A percentile compares a stretch with the other conserved stretches of the same genome.
phyloP scores from a whole-genome alignment of 2,888 invertebrate species.

The Acrocyrtus sp. region DNA sequence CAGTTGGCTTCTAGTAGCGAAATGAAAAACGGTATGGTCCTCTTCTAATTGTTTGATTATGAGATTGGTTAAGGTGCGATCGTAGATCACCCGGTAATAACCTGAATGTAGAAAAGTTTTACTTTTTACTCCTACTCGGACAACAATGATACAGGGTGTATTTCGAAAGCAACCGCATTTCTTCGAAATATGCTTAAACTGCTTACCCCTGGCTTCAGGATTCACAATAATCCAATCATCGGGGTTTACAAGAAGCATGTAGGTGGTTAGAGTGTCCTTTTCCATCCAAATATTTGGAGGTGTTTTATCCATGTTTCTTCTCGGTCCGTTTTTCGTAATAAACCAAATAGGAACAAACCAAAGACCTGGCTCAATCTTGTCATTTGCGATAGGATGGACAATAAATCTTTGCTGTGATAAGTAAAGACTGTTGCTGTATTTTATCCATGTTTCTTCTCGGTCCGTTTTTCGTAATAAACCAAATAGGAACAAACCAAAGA shows the following conservation, averaged over 20 bases:
- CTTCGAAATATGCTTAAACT: not conserved
- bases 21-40: constrained; percentile 5
- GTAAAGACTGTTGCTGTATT: constrained; percentile 23
- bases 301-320: not conserved
- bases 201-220: constrained; percentile 47
- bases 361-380: constrained; percentile 25
- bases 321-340: constrained; percentile 4
- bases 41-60: constrained; percentile 11
- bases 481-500: constrained; percentile 49
- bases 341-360: constrained; percentile 52
- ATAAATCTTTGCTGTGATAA: constrained; percentile 38
- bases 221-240: constrained; percentile 33
- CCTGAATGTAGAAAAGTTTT: constrained; percentile 11
- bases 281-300: not conserved
- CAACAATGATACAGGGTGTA: not conserved
- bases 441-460: too few species aligned
- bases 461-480: constrained; percentile 34
- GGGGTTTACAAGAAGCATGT: not conserved
- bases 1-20: constrained; percentile 16
- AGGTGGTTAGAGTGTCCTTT: not conserved
- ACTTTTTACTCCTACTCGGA: not conserved
- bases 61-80: constrained; percentile 8
- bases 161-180: not conserved
- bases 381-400: constrained; percentile 4
- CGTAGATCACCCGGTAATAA: constrained; percentile 46